These are phyloP conservation scores for Molossus alvarezi DNA, from an alignment of 2,797 vertebrate species.

Conservation along the genomic window DNA sequence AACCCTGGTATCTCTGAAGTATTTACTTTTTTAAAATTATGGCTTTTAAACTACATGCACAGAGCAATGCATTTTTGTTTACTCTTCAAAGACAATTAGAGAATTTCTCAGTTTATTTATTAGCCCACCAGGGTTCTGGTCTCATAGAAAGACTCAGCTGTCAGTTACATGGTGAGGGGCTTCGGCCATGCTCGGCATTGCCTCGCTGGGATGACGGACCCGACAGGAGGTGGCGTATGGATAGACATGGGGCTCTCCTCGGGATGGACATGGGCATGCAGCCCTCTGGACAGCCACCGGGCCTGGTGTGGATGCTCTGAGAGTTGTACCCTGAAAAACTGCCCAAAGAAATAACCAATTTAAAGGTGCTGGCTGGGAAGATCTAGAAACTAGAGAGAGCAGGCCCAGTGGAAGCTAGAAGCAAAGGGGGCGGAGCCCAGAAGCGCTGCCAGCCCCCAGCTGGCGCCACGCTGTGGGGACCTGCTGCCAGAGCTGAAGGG, in stretches of 20 bases:
- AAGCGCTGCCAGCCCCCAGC: not conserved
- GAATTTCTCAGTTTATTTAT: constrained; percentile 29
- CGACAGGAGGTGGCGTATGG: not conserved
- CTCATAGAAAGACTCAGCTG: not conserved
- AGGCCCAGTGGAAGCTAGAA: not conserved
- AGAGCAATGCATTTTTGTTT: not conserved
- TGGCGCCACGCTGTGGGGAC: not conserved
- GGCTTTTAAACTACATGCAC: constrained; percentile 43
- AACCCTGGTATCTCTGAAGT: not conserved
- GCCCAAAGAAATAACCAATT: not conserved
- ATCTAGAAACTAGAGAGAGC: constrained; percentile 20
- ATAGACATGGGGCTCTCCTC: not conserved
- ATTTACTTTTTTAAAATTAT: constrained; percentile 25
- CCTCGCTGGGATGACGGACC: not conserved
- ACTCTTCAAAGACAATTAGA: constrained; percentile 32
- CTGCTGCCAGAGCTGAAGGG: not conserved
- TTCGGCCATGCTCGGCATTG: not conserved
- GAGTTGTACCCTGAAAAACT: not conserved
- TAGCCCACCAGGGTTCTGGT: not conserved
- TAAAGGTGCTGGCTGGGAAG: constrained; percentile 2
- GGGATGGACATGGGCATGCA: not conserved
- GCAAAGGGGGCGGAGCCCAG: not conserved
- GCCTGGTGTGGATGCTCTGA: not conserved
- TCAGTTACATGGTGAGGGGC: not conserved
- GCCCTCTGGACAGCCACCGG: not conserved